phyloP scores from a whole-genome alignment of 2,888 invertebrate species.

The Andrena fulva region DNA sequence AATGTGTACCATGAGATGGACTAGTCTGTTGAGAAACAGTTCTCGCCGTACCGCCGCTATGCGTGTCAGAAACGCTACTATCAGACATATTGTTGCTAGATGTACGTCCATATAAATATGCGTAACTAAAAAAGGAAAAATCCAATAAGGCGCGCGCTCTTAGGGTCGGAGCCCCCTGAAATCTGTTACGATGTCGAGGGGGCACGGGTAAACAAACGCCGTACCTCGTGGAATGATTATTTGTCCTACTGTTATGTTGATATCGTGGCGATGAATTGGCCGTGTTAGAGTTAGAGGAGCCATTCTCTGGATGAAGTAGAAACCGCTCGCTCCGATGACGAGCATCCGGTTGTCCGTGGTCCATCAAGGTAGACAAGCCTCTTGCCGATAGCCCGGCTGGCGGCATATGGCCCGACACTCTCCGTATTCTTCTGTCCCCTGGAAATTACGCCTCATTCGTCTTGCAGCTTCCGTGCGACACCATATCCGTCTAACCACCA shows the following conservation, averaged over 20 bases:
- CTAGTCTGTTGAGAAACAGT: slow-evolving; percentile 84
- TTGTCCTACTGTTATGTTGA: slow-evolving; percentile 78
- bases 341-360: slow-evolving; percentile 85
- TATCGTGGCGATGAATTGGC: slow-evolving; percentile 81
- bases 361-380: slow-evolving; percentile 84
- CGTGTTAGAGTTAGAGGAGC: slow-evolving; percentile 80
- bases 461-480: slow-evolving; percentile 27
- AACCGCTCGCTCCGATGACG: slow-evolving; percentile 84
- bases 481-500: slow-evolving; percentile 17
- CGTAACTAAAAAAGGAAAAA: slow-evolving; percentile 75
- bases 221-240: slow-evolving; percentile 78
- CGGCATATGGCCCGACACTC: slow-evolving; percentile 83
- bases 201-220: neutral
- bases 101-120: slow-evolving; percentile 78
- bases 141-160: neutral
- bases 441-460: slow-evolving; percentile 57
- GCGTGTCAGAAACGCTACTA: slow-evolving; percentile 83
- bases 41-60: slow-evolving; percentile 83
- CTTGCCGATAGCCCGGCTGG: slow-evolving; percentile 84
- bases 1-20: slow-evolving; percentile 83
- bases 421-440: slow-evolving; percentile 55
- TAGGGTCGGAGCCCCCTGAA: neutral
- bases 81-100: slow-evolving; percentile 83
- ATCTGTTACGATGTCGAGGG: neutral
- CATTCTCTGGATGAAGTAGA: slow-evolving; percentile 83